These are phyloP conservation scores for Anniella stebbinsi DNA, from an alignment of 2,797 vertebrate genomes.

Conservation along the genomic window DNA sequence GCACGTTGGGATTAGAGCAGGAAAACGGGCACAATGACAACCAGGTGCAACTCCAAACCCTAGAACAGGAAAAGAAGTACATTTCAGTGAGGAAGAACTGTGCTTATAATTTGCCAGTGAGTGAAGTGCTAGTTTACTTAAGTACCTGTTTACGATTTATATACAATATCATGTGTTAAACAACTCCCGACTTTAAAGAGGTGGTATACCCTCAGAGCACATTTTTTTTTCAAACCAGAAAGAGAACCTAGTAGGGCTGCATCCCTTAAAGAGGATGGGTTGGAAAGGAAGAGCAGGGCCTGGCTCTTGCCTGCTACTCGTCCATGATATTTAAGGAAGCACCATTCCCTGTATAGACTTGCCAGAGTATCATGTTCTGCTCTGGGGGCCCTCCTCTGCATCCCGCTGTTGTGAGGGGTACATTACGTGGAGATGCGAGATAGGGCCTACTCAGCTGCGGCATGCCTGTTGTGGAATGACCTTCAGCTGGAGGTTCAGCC, in stretches of 20 bases:
- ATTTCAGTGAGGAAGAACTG: conserved; percentile 92
- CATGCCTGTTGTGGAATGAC: no score
- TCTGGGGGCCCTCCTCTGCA: no score
- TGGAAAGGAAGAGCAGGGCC: background rate
- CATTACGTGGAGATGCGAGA: no score
- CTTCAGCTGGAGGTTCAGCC: no score
- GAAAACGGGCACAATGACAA: conserved; percentile 89
- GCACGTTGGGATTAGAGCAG: conserved; percentile 87
- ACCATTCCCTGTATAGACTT: no score
- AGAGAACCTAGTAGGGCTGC: background rate
- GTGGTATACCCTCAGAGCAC: background rate
- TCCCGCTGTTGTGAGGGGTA: no score
- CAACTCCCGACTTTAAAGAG: conserved; percentile 16
- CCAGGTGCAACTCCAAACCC: conserved; percentile 81
- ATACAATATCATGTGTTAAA: background rate
- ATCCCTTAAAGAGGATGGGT: background rate
- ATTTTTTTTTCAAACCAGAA: background rate
- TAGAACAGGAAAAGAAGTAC: conserved; percentile 89
- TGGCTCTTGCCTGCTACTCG: background rate
- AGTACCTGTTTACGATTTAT: conserved; percentile 12
- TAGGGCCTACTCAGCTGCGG: no score
- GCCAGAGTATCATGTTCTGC: no score
- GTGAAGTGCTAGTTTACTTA: conserved; percentile 49
- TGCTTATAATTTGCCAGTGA: conserved; percentile 95
- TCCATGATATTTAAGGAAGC: no score